Evolutionary conservation across 2,888 invertebrate species (phyloP), one percentile per base, ranked within the genome.

Genomic region (Sthenelais limicola): DNA sequence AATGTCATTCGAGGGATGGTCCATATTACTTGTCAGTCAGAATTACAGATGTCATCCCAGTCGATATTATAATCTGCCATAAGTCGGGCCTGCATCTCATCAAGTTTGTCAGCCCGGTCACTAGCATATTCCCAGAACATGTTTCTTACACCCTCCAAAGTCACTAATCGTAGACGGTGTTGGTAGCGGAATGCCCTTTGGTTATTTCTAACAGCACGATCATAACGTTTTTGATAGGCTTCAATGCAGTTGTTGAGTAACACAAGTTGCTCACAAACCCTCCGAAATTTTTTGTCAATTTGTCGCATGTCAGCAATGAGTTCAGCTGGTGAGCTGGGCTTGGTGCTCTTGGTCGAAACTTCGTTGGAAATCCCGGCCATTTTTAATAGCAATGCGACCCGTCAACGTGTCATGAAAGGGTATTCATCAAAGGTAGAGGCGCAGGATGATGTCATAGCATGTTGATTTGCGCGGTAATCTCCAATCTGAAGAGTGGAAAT

Each of bases 81-180:
- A 9, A 73, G 51, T 32, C 47, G 32, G 52, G 71, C 62, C 74
- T 74, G 74, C 67, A 74, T 32, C 30, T 43, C 71, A 15, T 74
- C 74, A 69, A 81, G 77, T 69, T 77, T 76, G 67, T 81, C 81
- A 15, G 81, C 81, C 56, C 80, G 78, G 54, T 74, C 72, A 33
- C 71, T 73, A 26, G 82, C 82, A 68, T 78, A 82, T 70, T 79
- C 79, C 58, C 81, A 79, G 70, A 78, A 81, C 81, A 82, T 82
- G 73, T 82, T 82, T 54, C 81, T 70, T n/a, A 82, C 80, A 18
- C 81, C 82, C 68, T 82, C 82, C 54, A 78, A 71, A 12, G 80
- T 79, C 9, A 81, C 80, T 67, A 82, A 80, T 18, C 80, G 75
- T 38, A 82, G 75, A 26, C 82, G 77, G 35, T 80, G 73, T 3